These are phyloP conservation scores for Polydesmus complanatus DNA, from an alignment of 2,888 invertebrate species.

Conservation along the genomic window DNA sequence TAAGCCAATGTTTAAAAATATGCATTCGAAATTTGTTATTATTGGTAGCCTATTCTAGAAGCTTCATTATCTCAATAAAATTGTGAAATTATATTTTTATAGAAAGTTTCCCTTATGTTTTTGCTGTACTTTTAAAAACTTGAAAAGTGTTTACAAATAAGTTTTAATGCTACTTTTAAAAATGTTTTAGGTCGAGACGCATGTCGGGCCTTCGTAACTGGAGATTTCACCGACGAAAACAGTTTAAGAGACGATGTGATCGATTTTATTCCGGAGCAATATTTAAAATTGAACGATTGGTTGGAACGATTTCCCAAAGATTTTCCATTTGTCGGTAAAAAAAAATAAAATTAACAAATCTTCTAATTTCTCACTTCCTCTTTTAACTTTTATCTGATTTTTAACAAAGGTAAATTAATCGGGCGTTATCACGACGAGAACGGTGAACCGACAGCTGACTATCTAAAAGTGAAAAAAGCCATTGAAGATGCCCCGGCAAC, in stretches of 20 bases:
- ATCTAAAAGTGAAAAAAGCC: background rate
- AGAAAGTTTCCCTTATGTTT: no score
- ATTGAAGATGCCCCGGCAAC: background rate
- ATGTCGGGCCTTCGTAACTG: background rate
- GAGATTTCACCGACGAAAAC: background rate
- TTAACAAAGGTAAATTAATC: background rate
- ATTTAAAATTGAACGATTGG: background rate
- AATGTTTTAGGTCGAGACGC: background rate
- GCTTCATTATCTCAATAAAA: no score
- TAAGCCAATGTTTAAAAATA: no score
- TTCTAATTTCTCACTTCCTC: no score
- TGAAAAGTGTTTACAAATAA: no score
- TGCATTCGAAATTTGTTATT: no score
- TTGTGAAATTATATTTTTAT: no score
- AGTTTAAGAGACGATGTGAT: background rate
- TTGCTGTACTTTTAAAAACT: no score
- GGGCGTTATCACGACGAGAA: background rate
- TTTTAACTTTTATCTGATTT: no score
- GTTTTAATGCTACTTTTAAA: no score
- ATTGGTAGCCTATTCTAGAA: no score
- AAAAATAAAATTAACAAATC: no score
- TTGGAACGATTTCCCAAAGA: background rate
- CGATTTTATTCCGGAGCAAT: background rate
- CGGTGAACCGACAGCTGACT: background rate
- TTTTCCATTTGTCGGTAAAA: background rate